Conservation (phyloP, 2,888 invertebrate genomes). For the Platypus cylindrus region DNA sequence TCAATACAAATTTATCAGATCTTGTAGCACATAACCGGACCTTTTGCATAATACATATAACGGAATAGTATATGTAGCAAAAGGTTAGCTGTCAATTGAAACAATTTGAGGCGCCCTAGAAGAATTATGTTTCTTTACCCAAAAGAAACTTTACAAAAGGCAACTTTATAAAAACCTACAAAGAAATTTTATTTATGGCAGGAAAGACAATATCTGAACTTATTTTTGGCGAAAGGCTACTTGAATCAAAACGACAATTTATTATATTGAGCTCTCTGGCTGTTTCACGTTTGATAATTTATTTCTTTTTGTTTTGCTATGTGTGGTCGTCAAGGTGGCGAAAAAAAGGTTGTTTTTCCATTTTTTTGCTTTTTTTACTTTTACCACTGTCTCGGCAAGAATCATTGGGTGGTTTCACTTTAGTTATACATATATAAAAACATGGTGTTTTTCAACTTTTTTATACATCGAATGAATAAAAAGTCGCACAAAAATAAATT, state of each 20-base stretch:
- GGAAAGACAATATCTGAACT: conserved; percentile 7
- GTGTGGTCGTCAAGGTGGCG: conserved; percentile 6
- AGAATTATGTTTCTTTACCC: conserved; percentile 6
- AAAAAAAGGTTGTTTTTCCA: conserved; percentile 3
- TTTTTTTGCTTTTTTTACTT: too few relatives aligned
- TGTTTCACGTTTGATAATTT: conserved; percentile 5
- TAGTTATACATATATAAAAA: too few relatives aligned
- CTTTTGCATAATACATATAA: too few relatives aligned
- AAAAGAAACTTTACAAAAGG: conserved; percentile 1
- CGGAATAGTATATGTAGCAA: conserved; percentile 1
- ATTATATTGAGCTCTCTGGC: conserved; percentile 8
- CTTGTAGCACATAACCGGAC: conserved; percentile 3
- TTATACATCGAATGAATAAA: too few relatives aligned
- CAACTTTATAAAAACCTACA: conserved; percentile 1
- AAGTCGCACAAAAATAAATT: too few relatives aligned
- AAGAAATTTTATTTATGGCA: conserved; percentile 8
- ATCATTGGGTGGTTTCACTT: too few relatives aligned
- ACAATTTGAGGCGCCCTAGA: conserved; percentile 6
- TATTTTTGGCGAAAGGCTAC: conserved; percentile 5
- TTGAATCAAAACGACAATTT: conserved; percentile 10
- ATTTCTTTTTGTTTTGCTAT: conserved; percentile 8
- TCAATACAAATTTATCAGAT: conserved; percentile 1
- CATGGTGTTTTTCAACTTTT: too few relatives aligned
- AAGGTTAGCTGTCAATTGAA: conserved; percentile 5
- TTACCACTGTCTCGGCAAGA: too few relatives aligned